Evolutionary conservation across 2,888 invertebrate genomes (phyloP).

Genomic region (Camponotus fellah): DNA sequence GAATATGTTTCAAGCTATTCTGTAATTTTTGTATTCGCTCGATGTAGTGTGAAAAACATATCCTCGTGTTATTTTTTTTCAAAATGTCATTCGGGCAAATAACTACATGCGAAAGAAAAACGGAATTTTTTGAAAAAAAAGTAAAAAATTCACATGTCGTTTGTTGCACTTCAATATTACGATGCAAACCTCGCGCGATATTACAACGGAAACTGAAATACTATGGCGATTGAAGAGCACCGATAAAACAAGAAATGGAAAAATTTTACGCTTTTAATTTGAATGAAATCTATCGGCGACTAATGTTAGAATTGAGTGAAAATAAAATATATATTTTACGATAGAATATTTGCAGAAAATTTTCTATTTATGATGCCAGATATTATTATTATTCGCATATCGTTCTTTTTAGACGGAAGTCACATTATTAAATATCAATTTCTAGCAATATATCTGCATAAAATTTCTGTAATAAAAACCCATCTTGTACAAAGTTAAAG

Average conservation of each 20-base stretch:
- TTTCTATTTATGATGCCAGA: background rate
- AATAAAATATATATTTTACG: too few relatives aligned
- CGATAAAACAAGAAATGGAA: background rate
- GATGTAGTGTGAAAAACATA: background rate
- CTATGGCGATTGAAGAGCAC: background rate
- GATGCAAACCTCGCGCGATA: constrained; percentile 9
- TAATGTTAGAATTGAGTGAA: background rate
- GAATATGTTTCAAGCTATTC: background rate
- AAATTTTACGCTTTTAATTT: constrained; percentile 18
- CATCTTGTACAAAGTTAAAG: constrained; percentile 4
- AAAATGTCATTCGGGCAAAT: background rate
- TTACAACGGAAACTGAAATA: constrained; percentile 8
- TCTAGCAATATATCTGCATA: background rate
- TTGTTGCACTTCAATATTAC: background rate
- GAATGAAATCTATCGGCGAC: constrained; percentile 8
- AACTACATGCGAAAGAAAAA: background rate
- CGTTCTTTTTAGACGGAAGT: background rate
- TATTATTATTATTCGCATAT: background rate
- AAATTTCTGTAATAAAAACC: constrained; percentile 12
- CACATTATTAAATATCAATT: background rate
- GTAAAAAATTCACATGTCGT: background rate
- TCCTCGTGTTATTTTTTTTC: background rate
- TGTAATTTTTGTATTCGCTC: background rate
- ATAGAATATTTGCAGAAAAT: background rate
- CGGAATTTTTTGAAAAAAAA: background rate